Conservation (phyloP, 2,888 invertebrate species). For the Aphodius granarius region DNA sequence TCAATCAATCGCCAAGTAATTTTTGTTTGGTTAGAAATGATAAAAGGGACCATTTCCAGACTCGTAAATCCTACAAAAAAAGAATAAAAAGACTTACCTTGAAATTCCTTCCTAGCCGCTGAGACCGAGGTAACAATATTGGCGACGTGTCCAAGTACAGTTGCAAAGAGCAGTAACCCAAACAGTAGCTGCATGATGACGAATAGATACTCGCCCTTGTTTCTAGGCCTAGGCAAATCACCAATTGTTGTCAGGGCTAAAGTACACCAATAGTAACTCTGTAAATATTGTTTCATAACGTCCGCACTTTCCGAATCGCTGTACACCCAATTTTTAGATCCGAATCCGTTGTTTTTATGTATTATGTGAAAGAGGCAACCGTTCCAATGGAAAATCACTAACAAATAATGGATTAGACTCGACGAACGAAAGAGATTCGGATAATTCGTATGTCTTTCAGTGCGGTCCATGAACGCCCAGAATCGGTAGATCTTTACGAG, state of each 20-base stretch:
- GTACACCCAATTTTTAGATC: constrained; percentile 89
- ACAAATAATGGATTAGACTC: constrained; percentile 91
- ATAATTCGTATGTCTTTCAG: constrained; percentile 98
- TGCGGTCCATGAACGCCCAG: constrained; percentile 98
- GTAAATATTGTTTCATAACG: constrained; percentile 92
- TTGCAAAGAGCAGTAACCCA: constrained; percentile 92
- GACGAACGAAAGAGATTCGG: constrained; percentile 93
- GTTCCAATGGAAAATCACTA: constrained; percentile 99
- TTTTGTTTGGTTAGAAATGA: background rate
- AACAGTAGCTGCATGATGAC: constrained; percentile 93
- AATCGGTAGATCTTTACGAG: constrained; percentile 97
- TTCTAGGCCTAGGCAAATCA: constrained; percentile 86
- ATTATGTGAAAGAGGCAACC: constrained; percentile 98
- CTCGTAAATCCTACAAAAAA: constrained; percentile 16
- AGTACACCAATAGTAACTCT: constrained; percentile 98
- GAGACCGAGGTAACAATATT: constrained; percentile 98
- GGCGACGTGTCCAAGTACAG: constrained; percentile 95
- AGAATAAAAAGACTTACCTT: constrained; percentile 70
- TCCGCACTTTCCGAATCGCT: constrained; percentile 84
- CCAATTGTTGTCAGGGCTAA: constrained; percentile 95
- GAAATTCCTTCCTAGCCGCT: constrained; percentile 96
- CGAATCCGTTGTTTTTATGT: constrained; percentile 93
- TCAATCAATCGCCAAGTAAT: background rate
- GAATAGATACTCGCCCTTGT: constrained; percentile 94
- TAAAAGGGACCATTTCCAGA: constrained; percentile 1